phyloP scores from a whole-genome alignment of 2,113 vertebrate species.

The Stegastes partitus region DNA sequence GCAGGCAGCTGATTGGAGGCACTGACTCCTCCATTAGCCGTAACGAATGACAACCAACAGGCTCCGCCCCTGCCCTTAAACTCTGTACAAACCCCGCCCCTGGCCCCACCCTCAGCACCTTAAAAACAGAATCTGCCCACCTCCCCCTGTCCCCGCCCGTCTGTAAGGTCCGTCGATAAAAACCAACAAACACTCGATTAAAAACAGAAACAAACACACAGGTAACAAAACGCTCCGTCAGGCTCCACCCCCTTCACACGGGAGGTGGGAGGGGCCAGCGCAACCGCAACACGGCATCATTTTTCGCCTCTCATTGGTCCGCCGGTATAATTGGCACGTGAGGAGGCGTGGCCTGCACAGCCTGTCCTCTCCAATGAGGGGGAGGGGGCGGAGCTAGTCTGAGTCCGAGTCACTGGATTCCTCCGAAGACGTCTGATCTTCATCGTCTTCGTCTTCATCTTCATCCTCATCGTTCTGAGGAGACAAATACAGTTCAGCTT shows the following conservation, averaged over 20 bases:
- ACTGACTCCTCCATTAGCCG: constrained; percentile 38
- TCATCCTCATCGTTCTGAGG: constrained; percentile 79
- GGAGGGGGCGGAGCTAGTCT: constrained; percentile 73
- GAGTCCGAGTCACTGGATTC: constrained; percentile 84
- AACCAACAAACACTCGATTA: constrained; percentile 70
- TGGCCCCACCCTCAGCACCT: constrained; percentile 1
- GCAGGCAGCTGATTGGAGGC: constrained; percentile 61
- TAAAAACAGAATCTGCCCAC: background rate
- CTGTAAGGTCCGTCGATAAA: constrained; percentile 64
- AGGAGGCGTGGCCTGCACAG: constrained; percentile 83
- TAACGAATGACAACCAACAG: constrained; percentile 24
- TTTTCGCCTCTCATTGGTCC: constrained; percentile 41
- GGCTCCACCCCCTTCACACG: constrained; percentile 43
- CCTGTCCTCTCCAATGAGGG: constrained; percentile 72
- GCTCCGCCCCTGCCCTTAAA: constrained; percentile 42
- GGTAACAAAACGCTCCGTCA: constrained; percentile 70
- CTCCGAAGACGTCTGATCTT: constrained; percentile 80
- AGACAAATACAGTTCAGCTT: background rate
- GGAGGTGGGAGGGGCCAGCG: constrained; percentile 5
- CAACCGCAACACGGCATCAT: background rate
- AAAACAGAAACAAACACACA: constrained; percentile 62
- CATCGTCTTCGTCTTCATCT: constrained; percentile 79
- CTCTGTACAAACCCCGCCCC: constrained; percentile 62
- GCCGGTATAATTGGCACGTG: constrained; percentile 48
- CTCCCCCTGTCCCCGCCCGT: background rate